phyloP scores from a whole-genome alignment of 2,113 vertebrate genomes.

The Scalopus aquaticus region DNA sequence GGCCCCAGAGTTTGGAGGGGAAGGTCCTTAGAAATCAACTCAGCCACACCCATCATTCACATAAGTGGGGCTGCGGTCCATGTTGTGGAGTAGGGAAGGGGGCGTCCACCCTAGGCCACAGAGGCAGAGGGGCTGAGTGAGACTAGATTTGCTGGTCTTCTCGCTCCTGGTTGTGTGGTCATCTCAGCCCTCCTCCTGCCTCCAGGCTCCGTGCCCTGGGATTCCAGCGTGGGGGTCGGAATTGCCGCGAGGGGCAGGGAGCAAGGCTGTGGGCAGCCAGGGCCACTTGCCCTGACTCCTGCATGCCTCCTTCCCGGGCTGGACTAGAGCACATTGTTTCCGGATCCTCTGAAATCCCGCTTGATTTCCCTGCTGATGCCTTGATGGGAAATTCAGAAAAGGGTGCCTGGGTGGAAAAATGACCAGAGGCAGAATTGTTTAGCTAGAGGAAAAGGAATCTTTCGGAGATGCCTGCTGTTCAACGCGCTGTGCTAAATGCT shows the following conservation, averaged over 20 bases:
- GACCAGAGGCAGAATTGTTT: not conserved
- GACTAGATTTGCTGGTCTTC: not conserved
- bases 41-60: not conserved
- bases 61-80: not conserved
- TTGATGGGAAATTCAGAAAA: conserved; percentile 37
- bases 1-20: not conserved
- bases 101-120: not conserved
- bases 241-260: not conserved
- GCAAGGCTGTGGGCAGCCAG: not conserved
- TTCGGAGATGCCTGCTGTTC: not conserved
- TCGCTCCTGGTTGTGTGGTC: not conserved
- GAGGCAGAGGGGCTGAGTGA: not conserved
- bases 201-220: not conserved
- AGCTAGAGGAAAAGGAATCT: not conserved
- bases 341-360: not conserved
- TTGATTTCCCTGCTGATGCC: not conserved
- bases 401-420: not conserved
- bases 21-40: not conserved
- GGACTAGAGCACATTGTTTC: conserved; percentile 39
- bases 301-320: not conserved
- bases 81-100: not conserved
- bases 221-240: not conserved
- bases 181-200: not conserved
- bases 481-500: not conserved
- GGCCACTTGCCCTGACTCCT: conserved; percentile 28